Conservation (phyloP, 2,113 vertebrate genomes). For the Xiphorhynchus elegans region DNA sequence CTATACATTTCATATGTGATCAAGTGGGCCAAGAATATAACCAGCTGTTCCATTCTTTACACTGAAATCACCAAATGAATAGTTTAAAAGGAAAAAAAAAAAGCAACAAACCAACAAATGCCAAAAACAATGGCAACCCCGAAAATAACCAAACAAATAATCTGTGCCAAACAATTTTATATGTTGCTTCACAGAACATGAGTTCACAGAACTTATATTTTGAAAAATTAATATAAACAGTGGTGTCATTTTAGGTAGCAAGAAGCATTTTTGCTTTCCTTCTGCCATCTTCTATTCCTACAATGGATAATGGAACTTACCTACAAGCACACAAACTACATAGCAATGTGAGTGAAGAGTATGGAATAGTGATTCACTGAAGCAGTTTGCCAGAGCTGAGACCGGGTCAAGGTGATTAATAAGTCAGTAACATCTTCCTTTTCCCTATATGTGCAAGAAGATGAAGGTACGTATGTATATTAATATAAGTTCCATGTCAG, state of each 20-base stretch:
- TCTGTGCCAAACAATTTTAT: not conserved
- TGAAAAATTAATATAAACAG: accelerated
- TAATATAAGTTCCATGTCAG: not conserved
- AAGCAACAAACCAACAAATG: too few species aligned
- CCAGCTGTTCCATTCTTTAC: not conserved
- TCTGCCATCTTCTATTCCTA: not conserved
- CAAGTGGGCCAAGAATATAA: not conserved
- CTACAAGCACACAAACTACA: not conserved
- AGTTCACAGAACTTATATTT: not conserved
- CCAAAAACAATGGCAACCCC: too few species aligned
- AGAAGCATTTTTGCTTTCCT: not conserved
- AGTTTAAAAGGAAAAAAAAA: not conserved
- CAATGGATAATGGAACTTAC: not conserved
- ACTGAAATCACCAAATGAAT: not conserved
- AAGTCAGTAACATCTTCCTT: not conserved
- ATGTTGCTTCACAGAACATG: not conserved
- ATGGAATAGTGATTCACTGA: not conserved
- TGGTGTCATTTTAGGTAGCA: not conserved
- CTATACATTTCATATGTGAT: not conserved
- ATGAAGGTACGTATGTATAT: not conserved
- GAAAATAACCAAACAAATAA: not conserved
- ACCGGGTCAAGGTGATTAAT: not conserved
- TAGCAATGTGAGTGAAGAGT: not conserved
- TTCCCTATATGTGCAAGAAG: not conserved
- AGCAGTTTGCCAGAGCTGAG: not conserved